Conservation (phyloP, 2,113 vertebrate genomes). For the Cathartes aura region DNA sequence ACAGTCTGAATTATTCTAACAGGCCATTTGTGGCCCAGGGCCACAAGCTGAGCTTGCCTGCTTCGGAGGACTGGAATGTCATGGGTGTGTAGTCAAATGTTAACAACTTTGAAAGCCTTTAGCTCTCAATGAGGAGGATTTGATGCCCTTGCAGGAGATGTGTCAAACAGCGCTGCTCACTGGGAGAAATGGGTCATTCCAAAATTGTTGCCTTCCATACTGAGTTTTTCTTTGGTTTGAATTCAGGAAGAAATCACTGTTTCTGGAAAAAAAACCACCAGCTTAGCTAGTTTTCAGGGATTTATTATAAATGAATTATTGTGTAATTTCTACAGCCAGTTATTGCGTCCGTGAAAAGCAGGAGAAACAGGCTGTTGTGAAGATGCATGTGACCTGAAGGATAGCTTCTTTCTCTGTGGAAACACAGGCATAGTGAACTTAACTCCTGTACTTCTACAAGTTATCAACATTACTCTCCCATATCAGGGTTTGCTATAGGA, state of each 20-base stretch:
- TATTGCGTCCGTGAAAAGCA: background rate
- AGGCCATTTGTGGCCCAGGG: background rate
- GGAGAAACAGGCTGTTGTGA: background rate
- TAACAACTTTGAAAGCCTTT: background rate
- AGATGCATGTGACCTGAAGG: background rate
- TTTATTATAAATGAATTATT: background rate
- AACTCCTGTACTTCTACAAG: background rate
- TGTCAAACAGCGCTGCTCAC: background rate
- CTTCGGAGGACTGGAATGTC: background rate
- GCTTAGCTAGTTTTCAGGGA: background rate
- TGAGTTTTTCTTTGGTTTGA: background rate
- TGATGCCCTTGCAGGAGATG: background rate
- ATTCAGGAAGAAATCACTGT: background rate
- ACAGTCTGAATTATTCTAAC: background rate
- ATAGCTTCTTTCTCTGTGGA: background rate
- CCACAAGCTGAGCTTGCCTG: background rate
- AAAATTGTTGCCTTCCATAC: background rate
- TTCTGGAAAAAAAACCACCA: background rate
- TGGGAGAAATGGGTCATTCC: background rate
- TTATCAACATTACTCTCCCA: fast-evolving
- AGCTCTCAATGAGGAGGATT: background rate
- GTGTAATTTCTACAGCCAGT: background rate
- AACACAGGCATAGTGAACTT: background rate
- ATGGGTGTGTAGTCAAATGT: background rate
- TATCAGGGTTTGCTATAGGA: background rate